phyloP scores from a whole-genome alignment of 2,113 vertebrate species.

The Serilophus lunatus region DNA sequence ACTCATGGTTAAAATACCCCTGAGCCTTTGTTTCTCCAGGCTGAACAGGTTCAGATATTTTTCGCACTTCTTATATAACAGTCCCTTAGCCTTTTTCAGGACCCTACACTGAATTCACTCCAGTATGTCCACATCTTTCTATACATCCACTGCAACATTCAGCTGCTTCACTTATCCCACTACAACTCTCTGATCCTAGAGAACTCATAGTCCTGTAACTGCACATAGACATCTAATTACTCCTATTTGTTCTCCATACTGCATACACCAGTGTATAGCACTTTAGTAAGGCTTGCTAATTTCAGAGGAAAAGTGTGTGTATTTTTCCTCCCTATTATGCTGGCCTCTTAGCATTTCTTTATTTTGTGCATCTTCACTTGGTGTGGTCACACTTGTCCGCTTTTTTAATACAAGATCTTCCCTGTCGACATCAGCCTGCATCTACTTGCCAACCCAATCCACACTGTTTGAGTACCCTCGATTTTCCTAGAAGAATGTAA shows the following conservation, averaged over 20 bases:
- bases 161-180: neutral
- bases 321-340: neutral
- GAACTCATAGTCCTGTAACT: neutral
- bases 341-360: neutral
- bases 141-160: neutral
- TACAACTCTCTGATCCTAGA: neutral
- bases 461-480: neutral
- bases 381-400: neutral
- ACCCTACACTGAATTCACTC: neutral
- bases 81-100: neutral
- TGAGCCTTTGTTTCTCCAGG: neutral
- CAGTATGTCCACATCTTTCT: neutral
- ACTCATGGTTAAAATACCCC: neutral
- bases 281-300: neutral
- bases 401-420: neutral
- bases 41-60: neutral
- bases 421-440: neutral
- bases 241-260: neutral
- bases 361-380: neutral
- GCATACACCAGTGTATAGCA: neutral
- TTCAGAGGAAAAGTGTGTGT: neutral
- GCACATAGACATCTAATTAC: rapidly evolving
- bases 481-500: neutral
- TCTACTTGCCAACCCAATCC: neutral
- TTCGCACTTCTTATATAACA: neutral